phyloP scores from a whole-genome alignment of 1,140 invertebrate genomes.

The Cydia splendana region DNA sequence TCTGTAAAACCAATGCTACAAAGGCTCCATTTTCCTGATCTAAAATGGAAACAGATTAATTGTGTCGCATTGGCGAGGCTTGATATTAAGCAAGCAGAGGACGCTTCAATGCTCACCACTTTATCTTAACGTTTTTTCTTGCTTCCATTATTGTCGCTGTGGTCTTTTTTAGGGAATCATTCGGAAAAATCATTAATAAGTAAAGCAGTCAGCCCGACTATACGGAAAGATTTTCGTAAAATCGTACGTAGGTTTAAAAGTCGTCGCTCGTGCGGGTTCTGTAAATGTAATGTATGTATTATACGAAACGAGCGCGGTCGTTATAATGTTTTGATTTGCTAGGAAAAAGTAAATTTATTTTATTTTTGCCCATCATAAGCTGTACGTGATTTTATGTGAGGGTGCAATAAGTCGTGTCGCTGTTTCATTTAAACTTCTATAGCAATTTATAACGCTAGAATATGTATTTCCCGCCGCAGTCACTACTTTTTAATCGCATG shows the following conservation, averaged over 20 bases:
- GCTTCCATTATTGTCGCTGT: constrained; percentile 50
- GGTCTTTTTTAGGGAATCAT: constrained; percentile 41
- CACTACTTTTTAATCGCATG: constrained; percentile 43
- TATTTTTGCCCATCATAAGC: not conserved
- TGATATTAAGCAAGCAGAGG: constrained; percentile 17
- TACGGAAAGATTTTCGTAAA: not conserved
- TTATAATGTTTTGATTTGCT: constrained; percentile 1
- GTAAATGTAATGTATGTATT: constrained; percentile 22
- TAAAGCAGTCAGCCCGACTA: constrained; percentile 38
- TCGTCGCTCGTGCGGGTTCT: not conserved
- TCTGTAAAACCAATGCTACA: not conserved
- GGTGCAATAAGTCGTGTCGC: constrained; percentile 37
- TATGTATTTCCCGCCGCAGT: constrained; percentile 36
- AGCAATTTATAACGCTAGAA: constrained; percentile 45
- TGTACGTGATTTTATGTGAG: not conserved
- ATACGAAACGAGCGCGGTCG: constrained; percentile 1
- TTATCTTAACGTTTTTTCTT: constrained; percentile 48
- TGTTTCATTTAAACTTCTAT: constrained; percentile 47
- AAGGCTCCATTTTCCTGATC: not conserved
- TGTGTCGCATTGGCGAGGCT: not conserved
- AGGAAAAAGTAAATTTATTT: not conserved
- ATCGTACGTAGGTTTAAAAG: constrained; percentile 10
- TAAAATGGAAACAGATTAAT: constrained; percentile 14
- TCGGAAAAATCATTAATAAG: constrained; percentile 53
- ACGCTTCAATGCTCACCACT: constrained; percentile 37